phyloP scores from a whole-genome alignment of 2,797 vertebrate species.

The Chelon auratus region DNA sequence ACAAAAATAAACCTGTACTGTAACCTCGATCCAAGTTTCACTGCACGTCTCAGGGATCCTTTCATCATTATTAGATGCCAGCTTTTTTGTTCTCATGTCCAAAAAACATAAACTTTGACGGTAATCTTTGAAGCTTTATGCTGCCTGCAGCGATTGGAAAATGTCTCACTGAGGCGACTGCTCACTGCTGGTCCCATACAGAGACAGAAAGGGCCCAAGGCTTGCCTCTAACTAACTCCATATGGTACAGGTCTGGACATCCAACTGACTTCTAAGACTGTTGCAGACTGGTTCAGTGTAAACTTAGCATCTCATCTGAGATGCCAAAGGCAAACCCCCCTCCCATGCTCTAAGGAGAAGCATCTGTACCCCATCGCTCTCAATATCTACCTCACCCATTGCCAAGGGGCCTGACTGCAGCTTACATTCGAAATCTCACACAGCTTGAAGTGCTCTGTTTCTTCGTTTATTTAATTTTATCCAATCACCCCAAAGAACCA shows the following conservation, averaged over 20 bases:
- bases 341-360: constrained; percentile 58
- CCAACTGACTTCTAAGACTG: constrained; percentile 78
- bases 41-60: constrained; percentile 49
- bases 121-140: constrained; percentile 74
- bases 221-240: constrained; percentile 79
- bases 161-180: constrained; percentile 62
- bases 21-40: constrained; percentile 14
- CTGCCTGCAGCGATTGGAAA: constrained; percentile 68
- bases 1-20: constrained; percentile 17
- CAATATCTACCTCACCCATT: constrained; percentile 54
- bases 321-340: constrained; percentile 42
- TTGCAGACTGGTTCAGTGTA: constrained; percentile 70
- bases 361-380: constrained; percentile 66
- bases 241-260: constrained; percentile 76
- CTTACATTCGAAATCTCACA: constrained; percentile 33
- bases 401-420: constrained; percentile 32
- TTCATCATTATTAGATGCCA: constrained; percentile 64
- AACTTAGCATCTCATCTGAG: constrained; percentile 73
- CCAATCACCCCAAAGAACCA: constrained; percentile 26
- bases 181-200: constrained; percentile 58
- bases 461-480: constrained; percentile 25
- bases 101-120: constrained; percentile 70
- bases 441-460: constrained; percentile 12
- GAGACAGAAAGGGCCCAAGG: constrained; percentile 67
- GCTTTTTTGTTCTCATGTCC: constrained; percentile 66